phyloP scores from a whole-genome alignment of 30 jellyfish, hydroid and myxozoan genomes.

The Hydractinia echinata region DNA sequence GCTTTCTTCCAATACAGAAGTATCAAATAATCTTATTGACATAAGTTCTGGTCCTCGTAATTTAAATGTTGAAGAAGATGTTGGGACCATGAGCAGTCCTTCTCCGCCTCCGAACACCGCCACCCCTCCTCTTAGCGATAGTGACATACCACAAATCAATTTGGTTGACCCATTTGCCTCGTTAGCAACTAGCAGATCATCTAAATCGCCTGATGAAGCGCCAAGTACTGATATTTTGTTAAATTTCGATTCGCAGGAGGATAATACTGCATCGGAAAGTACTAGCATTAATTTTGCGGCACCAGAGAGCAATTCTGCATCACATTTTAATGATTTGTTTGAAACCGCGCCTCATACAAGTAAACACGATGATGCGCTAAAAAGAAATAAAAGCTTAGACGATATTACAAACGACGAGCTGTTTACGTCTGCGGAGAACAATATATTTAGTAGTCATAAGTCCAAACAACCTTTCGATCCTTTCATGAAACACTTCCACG shows the following conservation, averaged over 20 bases:
- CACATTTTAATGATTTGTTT: background rate
- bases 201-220: background rate
- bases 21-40: constrained; percentile 14
- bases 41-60: constrained; percentile 14
- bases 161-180: constrained; percentile 21
- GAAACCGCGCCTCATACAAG: background rate
- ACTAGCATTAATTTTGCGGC: too few species aligned
- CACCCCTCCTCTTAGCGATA: background rate
- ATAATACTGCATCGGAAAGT: too few species aligned
- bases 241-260: constrained; percentile 1
- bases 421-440: background rate
- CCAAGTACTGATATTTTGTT: background rate
- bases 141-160: constrained; percentile 4
- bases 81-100: background rate
- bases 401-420: constrained; percentile 2
- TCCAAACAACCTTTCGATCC: constrained; percentile 22
- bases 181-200: background rate
- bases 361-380: background rate
- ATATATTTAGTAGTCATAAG: background rate
- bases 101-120: background rate
- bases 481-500: constrained; percentile 13
- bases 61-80: background rate
- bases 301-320: background rate
- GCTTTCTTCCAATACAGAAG: background rate
- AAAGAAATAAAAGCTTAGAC: background rate